These are phyloP conservation scores for Spodoptera picta DNA, from an alignment of 2,888 invertebrate species.

Conservation along the genomic window DNA sequence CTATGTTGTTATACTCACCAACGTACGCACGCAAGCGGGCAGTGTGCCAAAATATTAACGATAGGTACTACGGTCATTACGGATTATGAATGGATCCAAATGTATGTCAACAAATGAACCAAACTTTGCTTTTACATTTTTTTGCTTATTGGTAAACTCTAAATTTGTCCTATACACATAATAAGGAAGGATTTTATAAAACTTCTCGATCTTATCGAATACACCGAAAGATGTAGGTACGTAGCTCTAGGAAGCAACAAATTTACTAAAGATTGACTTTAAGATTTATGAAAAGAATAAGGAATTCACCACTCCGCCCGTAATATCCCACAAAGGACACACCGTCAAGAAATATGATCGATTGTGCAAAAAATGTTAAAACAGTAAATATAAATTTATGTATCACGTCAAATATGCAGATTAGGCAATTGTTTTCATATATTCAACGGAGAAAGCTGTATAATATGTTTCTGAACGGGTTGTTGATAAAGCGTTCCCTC, in stretches of 20 bases:
- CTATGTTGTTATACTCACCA: constrained; percentile 8
- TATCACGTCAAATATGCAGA: constrained; percentile 23
- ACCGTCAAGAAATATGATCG: constrained; percentile 46
- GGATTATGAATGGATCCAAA: neutral
- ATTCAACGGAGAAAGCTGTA: constrained; percentile 6
- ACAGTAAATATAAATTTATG: constrained; percentile 24
- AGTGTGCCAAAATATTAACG: constrained; percentile 26
- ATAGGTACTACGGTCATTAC: constrained; percentile 20
- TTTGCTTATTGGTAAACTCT: neutral
- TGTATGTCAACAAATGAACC: neutral
- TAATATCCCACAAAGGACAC: constrained; percentile 47
- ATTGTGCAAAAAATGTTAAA: constrained; percentile 34
- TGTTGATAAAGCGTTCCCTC: constrained; percentile 34
- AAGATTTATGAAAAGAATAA: constrained; percentile 57
- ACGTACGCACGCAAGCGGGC: constrained; percentile 37
- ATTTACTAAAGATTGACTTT: too few relatives aligned
- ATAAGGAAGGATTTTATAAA: constrained; percentile 36
- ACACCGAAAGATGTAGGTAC: constrained; percentile 38
- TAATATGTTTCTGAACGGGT: constrained; percentile 33
- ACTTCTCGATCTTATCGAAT: constrained; percentile 33
- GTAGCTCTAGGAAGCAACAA: constrained; percentile 48
- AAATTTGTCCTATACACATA: constrained; percentile 16
- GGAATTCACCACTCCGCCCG: constrained; percentile 40
- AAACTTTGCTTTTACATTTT: neutral
- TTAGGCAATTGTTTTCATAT: constrained; percentile 30